Conservation (phyloP, 2,113 vertebrate genomes). For the zebrafish (Danio rerio) region DNA sequence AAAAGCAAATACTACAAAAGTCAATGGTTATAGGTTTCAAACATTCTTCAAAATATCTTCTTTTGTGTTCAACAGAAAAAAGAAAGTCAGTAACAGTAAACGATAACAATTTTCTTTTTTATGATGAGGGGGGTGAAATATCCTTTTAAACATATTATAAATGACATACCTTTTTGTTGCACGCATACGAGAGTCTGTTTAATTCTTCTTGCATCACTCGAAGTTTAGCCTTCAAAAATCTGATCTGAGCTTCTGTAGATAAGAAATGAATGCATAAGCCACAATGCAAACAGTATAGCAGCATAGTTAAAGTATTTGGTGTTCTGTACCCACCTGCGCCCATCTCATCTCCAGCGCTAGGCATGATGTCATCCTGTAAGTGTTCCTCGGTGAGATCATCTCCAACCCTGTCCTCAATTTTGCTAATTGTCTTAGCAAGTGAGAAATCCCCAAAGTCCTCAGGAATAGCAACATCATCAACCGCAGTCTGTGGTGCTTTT, state of each 20-base stretch:
- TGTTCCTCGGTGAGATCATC: conserved; percentile 67
- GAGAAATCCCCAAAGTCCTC: conserved; percentile 80
- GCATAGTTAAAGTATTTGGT: background rate
- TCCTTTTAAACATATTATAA: background rate
- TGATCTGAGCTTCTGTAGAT: conserved; percentile 85
- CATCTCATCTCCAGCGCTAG: conserved; percentile 73
- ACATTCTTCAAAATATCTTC: too few relatives aligned
- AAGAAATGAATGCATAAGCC: background rate
- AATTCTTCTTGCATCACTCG: conserved; percentile 88
- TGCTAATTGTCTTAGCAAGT: conserved; percentile 80
- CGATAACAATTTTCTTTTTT: too few relatives aligned
- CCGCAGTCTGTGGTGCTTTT: conserved; percentile 59
- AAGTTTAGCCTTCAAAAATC: conserved; percentile 90
- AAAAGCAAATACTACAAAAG: too few relatives aligned
- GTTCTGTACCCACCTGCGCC: conserved; percentile 78
- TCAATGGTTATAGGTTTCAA: too few relatives aligned
- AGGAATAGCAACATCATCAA: conserved; percentile 72
- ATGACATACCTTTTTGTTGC: conserved; percentile 85
- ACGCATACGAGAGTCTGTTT: conserved; percentile 82
- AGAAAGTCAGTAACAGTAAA: too few relatives aligned
- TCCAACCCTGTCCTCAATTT: conserved; percentile 81
- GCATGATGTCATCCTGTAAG: conserved; percentile 74
- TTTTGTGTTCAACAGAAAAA: too few relatives aligned
- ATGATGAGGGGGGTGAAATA: too few relatives aligned
- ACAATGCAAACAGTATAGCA: conserved; percentile 22